Conservation (phyloP, 2,113 vertebrate species). For the Crotalus viridis region DNA sequence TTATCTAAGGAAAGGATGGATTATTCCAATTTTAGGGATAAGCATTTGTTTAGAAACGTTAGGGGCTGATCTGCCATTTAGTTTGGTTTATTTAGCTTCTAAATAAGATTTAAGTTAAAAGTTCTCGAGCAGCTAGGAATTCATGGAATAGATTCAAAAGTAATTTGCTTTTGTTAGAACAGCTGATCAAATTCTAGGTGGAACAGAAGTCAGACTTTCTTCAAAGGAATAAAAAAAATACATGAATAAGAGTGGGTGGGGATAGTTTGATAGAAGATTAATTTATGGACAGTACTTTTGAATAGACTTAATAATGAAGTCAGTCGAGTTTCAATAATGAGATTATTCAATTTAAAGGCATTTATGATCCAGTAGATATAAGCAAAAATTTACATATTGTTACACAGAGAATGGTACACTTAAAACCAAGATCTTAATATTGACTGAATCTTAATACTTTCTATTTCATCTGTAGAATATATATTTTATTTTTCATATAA, state of each 20-base stretch:
- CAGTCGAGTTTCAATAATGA: background rate
- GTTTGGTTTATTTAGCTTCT: background rate
- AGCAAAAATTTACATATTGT: background rate
- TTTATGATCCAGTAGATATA: background rate
- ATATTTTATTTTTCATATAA: background rate
- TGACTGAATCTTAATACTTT: background rate
- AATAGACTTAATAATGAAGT: background rate
- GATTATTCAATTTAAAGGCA: background rate
- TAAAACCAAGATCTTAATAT: background rate
- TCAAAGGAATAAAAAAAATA: background rate
- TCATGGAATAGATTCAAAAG: background rate
- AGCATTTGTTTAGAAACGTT: background rate
- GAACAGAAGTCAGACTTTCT: background rate
- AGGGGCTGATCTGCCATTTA: background rate
- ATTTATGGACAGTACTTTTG: background rate
- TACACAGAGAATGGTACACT: background rate
- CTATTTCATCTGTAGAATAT: background rate
- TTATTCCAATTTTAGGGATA: background rate
- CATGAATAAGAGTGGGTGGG: background rate
- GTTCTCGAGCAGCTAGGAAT: background rate
- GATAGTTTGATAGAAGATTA: background rate
- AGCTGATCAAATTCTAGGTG: background rate
- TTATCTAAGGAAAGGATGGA: background rate
- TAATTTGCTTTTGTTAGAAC: background rate
- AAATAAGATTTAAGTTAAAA: background rate